Conservation (phyloP, 2,888 invertebrate species). For the Anoncus sp. region DNA sequence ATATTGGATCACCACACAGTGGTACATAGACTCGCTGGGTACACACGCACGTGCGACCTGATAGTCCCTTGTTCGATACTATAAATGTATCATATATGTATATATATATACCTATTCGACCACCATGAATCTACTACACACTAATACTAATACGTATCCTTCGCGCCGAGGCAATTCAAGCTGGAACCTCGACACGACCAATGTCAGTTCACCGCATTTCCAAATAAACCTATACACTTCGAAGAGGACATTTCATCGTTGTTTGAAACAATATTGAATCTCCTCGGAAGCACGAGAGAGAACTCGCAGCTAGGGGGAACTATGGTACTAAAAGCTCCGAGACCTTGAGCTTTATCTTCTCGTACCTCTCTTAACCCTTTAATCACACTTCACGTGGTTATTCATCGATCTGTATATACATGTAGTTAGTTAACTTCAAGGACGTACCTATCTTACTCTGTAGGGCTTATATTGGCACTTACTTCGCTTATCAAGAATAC, state of each 20-base stretch:
- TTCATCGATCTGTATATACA: neutral
- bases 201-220: constrained; percentile 34
- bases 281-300: constrained; percentile 11
- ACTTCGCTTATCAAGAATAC: too few species aligned
- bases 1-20: constrained; percentile 31
- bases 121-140: neutral
- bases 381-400: neutral
- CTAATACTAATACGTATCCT: constrained; percentile 33
- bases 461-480: too few species aligned
- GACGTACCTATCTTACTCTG: neutral
- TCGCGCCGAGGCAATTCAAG: constrained; percentile 22
- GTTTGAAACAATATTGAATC: constrained; percentile 44
- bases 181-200: constrained; percentile 5
- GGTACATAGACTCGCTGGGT: constrained; percentile 7
- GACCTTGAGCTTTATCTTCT: neutral
- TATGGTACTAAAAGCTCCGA: constrained; percentile 9
- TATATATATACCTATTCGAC: neutral
- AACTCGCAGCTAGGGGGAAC: neutral
- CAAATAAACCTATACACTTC: constrained; percentile 6
- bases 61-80: neutral
- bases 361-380: neutral
- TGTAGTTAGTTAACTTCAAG: neutral
- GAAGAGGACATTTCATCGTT: constrained; percentile 41
- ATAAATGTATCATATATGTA: neutral
- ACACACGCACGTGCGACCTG: constrained; percentile 27